These are phyloP conservation scores for Microcebus jonahi DNA, from an alignment of 2,113 vertebrate genomes.

Conservation along the genomic window DNA sequence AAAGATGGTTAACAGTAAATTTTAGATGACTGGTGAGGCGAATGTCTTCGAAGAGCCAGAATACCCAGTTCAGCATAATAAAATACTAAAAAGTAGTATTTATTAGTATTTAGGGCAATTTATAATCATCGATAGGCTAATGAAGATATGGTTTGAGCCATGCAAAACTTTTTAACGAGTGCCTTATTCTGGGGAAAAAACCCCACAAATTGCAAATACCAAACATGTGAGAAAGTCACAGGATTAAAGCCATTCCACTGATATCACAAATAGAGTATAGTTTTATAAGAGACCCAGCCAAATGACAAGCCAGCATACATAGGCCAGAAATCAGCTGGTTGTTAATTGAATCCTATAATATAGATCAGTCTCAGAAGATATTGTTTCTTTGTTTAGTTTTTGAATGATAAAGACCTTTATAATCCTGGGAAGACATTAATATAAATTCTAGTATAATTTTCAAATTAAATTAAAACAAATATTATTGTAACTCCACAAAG, in stretches of 20 bases:
- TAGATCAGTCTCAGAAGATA: neutral
- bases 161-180: neutral
- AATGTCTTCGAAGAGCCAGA: neutral
- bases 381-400: neutral
- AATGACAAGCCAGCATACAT: neutral
- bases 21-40: neutral
- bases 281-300: neutral
- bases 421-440: neutral
- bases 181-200: neutral
- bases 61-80: neutral
- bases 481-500: neutral
- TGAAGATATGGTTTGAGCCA: neutral
- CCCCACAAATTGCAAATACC: neutral
- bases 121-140: neutral
- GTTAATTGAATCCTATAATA: neutral
- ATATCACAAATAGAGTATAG: neutral
- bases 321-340: neutral
- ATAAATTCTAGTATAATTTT: neutral
- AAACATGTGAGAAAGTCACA: neutral
- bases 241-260: neutral
- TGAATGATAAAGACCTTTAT: neutral
- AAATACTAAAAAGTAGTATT: neutral
- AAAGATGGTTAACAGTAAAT: neutral
- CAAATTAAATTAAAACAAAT: constrained; percentile 6
- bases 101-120: neutral